Evolutionary conservation across 1,140 invertebrate genomes (phyloP).

Genomic region (Arctopsyche grandis): DNA sequence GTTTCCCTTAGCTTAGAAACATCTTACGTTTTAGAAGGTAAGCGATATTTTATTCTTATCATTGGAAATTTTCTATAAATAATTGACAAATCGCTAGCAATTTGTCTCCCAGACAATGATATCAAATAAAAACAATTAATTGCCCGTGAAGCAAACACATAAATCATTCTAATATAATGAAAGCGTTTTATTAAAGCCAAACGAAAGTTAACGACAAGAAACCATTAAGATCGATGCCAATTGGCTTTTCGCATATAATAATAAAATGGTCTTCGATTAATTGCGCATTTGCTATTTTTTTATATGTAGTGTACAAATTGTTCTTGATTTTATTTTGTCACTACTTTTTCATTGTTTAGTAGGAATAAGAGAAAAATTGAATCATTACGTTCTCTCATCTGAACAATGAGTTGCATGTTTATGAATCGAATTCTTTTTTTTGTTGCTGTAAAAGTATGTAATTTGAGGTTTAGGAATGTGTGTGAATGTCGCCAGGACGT

Average conservation of each 20-base stretch:
- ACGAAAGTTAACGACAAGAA: background rate
- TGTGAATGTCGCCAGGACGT: constrained; percentile 18
- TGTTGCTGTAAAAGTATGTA: too few relatives aligned
- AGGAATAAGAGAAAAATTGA: too few relatives aligned
- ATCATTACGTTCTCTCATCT: too few relatives aligned
- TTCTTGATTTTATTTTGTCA: too few relatives aligned
- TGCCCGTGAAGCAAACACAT: background rate
- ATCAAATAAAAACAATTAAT: background rate
- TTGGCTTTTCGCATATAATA: background rate
- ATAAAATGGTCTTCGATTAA: background rate
- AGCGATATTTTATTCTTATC: constrained; percentile 5
- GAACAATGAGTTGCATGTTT: too few relatives aligned
- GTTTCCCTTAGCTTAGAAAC: constrained; percentile 27
- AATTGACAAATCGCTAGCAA: background rate
- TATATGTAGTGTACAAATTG: too few relatives aligned
- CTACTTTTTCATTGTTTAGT: too few relatives aligned
- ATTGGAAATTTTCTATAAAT: background rate
- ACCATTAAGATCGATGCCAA: background rate
- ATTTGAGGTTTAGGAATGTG: background rate
- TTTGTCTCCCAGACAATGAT: background rate
- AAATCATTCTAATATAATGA: background rate
- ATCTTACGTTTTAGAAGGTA: constrained; percentile 22
- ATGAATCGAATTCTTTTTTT: too few relatives aligned
- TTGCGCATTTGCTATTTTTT: background rate
- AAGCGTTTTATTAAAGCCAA: background rate